These are phyloP conservation scores for Orthosia incerta DNA, from an alignment of 2,888 invertebrate species.

Conservation along the genomic window DNA sequence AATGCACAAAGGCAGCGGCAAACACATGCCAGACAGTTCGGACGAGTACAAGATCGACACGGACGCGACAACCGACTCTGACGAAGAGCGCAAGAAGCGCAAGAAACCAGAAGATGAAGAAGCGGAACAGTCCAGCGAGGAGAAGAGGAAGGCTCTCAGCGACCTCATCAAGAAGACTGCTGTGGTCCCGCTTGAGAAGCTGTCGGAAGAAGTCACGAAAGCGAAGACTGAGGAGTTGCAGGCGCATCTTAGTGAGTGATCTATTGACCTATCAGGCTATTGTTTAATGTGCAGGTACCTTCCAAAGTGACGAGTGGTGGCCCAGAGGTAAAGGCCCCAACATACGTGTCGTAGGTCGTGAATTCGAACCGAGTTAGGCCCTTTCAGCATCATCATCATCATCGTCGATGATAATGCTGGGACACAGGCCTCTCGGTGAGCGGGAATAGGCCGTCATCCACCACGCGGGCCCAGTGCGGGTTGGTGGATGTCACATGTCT, in stretches of 20 bases:
- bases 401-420: too few species aligned
- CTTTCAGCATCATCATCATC: too few species aligned
- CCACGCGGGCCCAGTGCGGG: too few species aligned
- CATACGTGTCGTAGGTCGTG: too few species aligned
- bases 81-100: conserved; percentile 82
- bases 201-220: conserved; percentile 83
- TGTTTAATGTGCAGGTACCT: too few species aligned
- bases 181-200: conserved; percentile 85
- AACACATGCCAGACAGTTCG: conserved; percentile 89
- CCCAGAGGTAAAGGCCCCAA: too few species aligned
- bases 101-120: conserved; percentile 80
- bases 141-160: conserved; percentile 72
- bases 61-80: conserved; percentile 76
- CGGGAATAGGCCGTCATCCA: too few species aligned
- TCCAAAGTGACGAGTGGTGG: too few species aligned
- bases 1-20: conserved; percentile 89
- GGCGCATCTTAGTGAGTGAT: conserved; percentile 76
- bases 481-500: too few species aligned
- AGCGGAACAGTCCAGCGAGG: conserved; percentile 71
- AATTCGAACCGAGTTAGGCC: too few species aligned
- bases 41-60: conserved; percentile 88
- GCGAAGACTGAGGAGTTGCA: conserved; percentile 83
- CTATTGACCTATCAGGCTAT: too few species aligned
- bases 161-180: conserved; percentile 83
- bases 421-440: too few species aligned